Base-by-base conservation (phyloP, 1,140 invertebrate species). In the Zophobas atratus region DNA sequence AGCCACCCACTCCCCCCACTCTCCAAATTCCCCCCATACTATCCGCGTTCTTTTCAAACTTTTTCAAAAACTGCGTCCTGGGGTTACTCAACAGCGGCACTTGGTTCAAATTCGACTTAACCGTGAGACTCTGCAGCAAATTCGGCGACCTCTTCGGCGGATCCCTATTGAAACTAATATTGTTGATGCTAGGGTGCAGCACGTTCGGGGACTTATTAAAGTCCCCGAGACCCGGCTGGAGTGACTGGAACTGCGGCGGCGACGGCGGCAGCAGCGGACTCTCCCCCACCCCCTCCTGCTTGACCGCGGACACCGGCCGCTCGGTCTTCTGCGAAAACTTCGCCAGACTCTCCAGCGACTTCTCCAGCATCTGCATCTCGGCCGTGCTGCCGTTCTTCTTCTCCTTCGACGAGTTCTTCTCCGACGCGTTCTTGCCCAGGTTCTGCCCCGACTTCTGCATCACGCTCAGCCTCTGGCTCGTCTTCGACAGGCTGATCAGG, bases 141-240 rank as follows among this genome's bases (percentile, higher is more conserved):
- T 83, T 82, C n/a, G 85, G 84, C 38, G 84, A 84, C 78, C 78
- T 84, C 75, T 82, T 85, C 34, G 76, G 76, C 1, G 70, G 74
- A 6, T 83, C 82, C 60, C 60, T 79, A 38, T 53, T 79, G 71
- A 86, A 86, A 75, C 82, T 83, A 32, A 86, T 82, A 77, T 85
- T 86, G 73, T 82, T 86, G 48, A 86, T 84, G 56, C 76, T 83
- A 3, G 85, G 85, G 78, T 86, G 86, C 20, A 86, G 78, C 39
- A 82, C 63, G 46, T 79, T 77, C n/a, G 81, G 82, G 57, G 82
- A 82, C 80, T 80, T 82, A 34, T 75, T 77, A 46, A 75, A 76
- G 51, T 83, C 80, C 8, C 75, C 71, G 34, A 79, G 78, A n/a
- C 75, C 75, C 51, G 79, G 78, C 80, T 85, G 83, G 5, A 84